Evolutionary conservation across 1,140 invertebrate species (phyloP).

Genomic region (Cyphomyrmex costatus): DNA sequence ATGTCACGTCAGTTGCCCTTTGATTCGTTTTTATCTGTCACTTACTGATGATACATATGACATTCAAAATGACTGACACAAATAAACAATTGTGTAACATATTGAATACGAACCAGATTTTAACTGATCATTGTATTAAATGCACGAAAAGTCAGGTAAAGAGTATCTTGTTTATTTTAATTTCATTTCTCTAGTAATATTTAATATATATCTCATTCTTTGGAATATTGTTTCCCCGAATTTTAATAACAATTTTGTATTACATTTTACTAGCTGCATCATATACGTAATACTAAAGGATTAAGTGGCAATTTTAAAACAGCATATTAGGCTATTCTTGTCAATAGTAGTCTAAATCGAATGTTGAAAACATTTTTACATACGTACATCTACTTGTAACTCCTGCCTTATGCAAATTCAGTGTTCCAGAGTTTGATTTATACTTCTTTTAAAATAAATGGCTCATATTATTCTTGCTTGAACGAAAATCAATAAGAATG

Average conservation of each 20-base stretch:
- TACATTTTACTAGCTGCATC: not conserved
- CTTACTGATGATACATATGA: not conserved
- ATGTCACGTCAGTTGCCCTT: not conserved
- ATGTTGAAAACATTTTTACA: not conserved
- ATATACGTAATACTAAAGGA: not conserved
- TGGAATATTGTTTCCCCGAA: not conserved
- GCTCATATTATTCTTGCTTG: slow-evolving; percentile 30
- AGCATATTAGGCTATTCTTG: not conserved
- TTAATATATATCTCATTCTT: not conserved
- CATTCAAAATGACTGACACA: not conserved
- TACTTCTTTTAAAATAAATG: slow-evolving; percentile 8
- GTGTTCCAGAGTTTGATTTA: slow-evolving; percentile 21
- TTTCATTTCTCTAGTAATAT: not conserved
- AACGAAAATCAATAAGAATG: slow-evolving; percentile 39
- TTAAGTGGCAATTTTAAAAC: not conserved
- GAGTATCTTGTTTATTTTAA: not conserved
- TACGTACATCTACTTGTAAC: slow-evolving; percentile 20
- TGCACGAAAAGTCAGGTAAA: not conserved
- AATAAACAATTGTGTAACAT: slow-evolving; percentile 1
- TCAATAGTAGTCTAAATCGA: not conserved
- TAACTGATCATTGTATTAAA: slow-evolving; percentile 15
- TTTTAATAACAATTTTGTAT: slow-evolving; percentile 5
- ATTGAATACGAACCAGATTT: slow-evolving; percentile 5
- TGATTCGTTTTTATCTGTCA: not conserved
- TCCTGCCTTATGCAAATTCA: not conserved